These are phyloP conservation scores for Cremastinae sp. DNA, from an alignment of 2,888 invertebrate genomes.

Conservation along the genomic window DNA sequence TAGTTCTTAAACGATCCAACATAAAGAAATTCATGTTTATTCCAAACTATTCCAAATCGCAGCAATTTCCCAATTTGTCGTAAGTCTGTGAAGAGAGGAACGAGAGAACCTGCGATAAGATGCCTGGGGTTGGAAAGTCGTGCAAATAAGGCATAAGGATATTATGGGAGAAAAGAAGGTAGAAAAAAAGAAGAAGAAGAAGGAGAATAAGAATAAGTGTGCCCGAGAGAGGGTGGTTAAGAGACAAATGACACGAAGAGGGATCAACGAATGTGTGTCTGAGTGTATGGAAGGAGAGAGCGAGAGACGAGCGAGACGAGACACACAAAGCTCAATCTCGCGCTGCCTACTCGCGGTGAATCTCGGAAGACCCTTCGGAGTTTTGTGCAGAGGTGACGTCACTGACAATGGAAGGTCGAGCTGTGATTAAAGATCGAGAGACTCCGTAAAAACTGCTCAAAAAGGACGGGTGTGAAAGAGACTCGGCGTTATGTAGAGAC, in stretches of 20 bases:
- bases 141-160: slow-evolving; percentile 74
- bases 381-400: slow-evolving; percentile 76
- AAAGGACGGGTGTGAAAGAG: slow-evolving; percentile 65
- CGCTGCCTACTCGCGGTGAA: slow-evolving; percentile 3
- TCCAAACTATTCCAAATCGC: neutral
- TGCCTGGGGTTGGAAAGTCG: slow-evolving; percentile 52
- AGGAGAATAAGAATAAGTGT: slow-evolving; percentile 9
- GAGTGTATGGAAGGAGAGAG: slow-evolving; percentile 12
- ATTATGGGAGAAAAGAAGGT: slow-evolving; percentile 21
- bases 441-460: slow-evolving; percentile 78
- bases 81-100: slow-evolving; percentile 16
- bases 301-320: slow-evolving; percentile 28
- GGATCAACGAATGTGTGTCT: slow-evolving; percentile 67
- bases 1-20: too few relatives aligned
- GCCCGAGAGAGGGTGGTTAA: slow-evolving; percentile 40
- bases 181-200: neutral
- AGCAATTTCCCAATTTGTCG: slow-evolving; percentile 29
- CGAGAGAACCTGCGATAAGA: slow-evolving; percentile 32
- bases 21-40: too few relatives aligned
- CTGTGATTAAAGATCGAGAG: slow-evolving; percentile 79
- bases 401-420: slow-evolving; percentile 79
- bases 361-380: slow-evolving; percentile 69
- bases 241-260: slow-evolving; percentile 77
- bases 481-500: slow-evolving; percentile 9
- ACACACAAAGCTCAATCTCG: slow-evolving; percentile 60